Percentiles rank a stretch among this genome's conserved stretches.
Conservation (phyloP, 1,140 invertebrate species). For the Alviniconcha marisindica region DNA sequence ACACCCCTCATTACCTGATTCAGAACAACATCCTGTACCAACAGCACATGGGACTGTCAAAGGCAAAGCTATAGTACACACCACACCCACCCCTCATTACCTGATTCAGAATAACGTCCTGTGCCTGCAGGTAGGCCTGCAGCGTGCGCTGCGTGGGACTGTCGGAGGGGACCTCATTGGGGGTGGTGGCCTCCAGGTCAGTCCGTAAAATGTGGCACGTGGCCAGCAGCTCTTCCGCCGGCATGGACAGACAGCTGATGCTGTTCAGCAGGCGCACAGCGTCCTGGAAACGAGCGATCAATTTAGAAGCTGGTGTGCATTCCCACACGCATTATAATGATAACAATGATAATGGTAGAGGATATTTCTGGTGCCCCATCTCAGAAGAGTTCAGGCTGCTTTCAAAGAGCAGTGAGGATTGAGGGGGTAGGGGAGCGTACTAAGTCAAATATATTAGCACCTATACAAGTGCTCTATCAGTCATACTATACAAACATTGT, state of each 20-base stretch:
- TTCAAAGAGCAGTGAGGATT: neutral
- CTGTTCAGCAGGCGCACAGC: conserved; percentile 53
- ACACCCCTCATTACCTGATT: no score
- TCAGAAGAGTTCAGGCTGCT: neutral
- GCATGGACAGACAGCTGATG: conserved; percentile 60
- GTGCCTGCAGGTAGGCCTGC: conserved; percentile 65
- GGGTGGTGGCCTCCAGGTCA: conserved; percentile 62
- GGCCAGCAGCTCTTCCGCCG: conserved; percentile 59
- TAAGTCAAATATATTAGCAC: no score
- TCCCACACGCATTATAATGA: no score
- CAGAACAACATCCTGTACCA: no score
- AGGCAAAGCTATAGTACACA: no score
- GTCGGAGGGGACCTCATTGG: conserved; percentile 50
- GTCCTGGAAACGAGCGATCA: conserved; percentile 60
- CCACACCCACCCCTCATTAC: no score
- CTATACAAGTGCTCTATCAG: no score
- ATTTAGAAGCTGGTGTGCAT: neutral
- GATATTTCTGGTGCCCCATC: neutral
- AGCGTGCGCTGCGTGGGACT: conserved; percentile 58
- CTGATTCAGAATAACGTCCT: conserved; percentile 67
- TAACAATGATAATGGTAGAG: no score
- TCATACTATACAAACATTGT: no score
- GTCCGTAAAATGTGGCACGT: conserved; percentile 62
- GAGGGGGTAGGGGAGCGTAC: no score
- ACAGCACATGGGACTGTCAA: no score